phyloP scores from a whole-genome alignment of 2,888 invertebrate species.

The Cerceris rybyensis region DNA sequence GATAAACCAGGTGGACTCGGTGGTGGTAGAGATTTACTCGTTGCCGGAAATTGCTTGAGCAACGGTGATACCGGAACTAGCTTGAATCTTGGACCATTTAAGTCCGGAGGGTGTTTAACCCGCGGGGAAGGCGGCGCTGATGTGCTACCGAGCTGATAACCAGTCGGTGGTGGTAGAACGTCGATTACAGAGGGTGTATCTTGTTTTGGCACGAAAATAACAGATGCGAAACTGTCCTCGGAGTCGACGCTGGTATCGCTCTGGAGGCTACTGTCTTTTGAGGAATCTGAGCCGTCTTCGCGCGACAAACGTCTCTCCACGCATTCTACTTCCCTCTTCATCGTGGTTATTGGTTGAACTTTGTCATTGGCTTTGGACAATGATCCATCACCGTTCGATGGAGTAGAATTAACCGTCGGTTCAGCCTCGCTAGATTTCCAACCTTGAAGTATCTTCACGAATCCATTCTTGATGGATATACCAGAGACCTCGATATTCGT shows the following conservation, averaged over 20 bases:
- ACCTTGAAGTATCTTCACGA: constrained; percentile 91
- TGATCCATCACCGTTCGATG: constrained; percentile 19
- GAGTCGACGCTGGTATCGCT: constrained; percentile 97
- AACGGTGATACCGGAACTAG: constrained; percentile 84
- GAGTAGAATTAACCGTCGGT: constrained; percentile 28
- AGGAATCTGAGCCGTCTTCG: constrained; percentile 94
- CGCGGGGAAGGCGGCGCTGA: constrained; percentile 91
- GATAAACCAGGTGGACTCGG: constrained; percentile 77
- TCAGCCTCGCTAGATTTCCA: constrained; percentile 77
- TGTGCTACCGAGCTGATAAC: constrained; percentile 84
- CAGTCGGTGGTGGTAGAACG: constrained; percentile 76
- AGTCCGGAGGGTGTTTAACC: constrained; percentile 87
- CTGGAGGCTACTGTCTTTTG: constrained; percentile 94
- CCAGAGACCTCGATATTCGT: constrained; percentile 91
- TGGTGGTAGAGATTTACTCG: constrained; percentile 83
- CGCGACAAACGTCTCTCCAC: constrained; percentile 89
- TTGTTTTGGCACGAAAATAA: constrained; percentile 94
- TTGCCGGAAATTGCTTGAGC: constrained; percentile 84
- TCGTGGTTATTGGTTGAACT: constrained; percentile 14
- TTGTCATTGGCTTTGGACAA: constrained; percentile 48
- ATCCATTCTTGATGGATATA: constrained; percentile 87
- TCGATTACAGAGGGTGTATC: constrained; percentile 83
- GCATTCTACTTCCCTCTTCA: constrained; percentile 74
- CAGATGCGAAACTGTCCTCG: constrained; percentile 96
- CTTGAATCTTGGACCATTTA: constrained; percentile 84